phyloP scores from a whole-genome alignment of 1,140 invertebrate species.

The Pissodes strobi region DNA sequence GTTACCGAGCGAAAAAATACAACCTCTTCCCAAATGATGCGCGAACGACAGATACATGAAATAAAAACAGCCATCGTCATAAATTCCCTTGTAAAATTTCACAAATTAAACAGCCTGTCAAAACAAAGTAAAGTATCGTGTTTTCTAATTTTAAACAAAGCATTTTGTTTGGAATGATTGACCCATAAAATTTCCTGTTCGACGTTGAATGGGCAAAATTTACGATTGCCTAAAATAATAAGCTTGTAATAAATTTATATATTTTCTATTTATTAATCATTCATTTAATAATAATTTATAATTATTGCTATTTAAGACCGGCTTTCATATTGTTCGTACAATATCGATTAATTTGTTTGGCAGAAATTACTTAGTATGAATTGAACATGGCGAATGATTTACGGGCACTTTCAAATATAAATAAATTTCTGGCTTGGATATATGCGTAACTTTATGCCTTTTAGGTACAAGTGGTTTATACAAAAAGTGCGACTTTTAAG shows the following conservation, averaged over 20 bases:
- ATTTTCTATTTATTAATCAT: constrained; percentile 31
- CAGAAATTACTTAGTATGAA: no score
- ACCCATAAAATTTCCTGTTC: constrained; percentile 30
- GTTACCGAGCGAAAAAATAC: constrained; percentile 19
- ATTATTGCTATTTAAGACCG: constrained; percentile 25
- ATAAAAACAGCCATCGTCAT: constrained; percentile 26
- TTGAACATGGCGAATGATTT: no score
- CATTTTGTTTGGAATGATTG: constrained; percentile 31
- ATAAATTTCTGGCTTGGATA: no score
- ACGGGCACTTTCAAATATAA: no score
- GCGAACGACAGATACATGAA: constrained; percentile 28
- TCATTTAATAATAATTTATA: constrained; percentile 28
- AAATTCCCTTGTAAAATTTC: constrained; percentile 26
- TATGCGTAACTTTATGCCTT: no score
- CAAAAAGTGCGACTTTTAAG: no score
- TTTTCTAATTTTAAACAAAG: constrained; percentile 33
- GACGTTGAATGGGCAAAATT: constrained; percentile 22
- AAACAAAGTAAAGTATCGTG: constrained; percentile 31
- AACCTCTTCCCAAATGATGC: constrained; percentile 25
- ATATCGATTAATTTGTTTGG: no score
- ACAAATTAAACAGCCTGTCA: constrained; percentile 30
- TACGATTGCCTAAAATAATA: constrained; percentile 30
- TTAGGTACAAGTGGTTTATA: no score
- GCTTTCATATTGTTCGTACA: constrained; percentile 6
- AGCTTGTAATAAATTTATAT: constrained; percentile 25